Percentiles rank a stretch among this genome's conserved stretches.
Evolutionary conservation across 2,888 invertebrate species (phyloP).

Genomic region (Polydrusus cervinus): DNA sequence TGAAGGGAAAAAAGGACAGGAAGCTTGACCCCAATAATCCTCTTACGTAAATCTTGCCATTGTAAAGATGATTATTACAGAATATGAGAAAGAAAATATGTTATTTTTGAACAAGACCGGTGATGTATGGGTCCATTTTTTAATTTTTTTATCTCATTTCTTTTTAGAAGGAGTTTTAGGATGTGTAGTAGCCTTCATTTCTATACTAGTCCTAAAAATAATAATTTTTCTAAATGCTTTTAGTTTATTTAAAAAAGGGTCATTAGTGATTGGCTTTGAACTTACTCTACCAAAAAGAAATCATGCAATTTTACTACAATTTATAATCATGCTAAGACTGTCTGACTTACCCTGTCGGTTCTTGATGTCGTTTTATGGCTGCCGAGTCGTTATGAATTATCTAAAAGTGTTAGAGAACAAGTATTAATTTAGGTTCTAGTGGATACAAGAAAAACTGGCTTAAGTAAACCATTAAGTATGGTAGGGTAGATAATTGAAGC

Average conservation of each 20-base stretch:
- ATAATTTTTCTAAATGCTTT: no score
- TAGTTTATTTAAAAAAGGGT: no score
- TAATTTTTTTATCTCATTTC: no score
- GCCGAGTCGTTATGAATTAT: slow-evolving; percentile 78
- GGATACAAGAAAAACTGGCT: background rate
- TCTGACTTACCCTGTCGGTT: slow-evolving; percentile 75
- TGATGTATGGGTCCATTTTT: background rate
- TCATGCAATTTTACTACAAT: slow-evolving; percentile 30
- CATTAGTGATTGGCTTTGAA: slow-evolving; percentile 57
- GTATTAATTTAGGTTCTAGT: background rate
- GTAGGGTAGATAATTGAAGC: background rate
- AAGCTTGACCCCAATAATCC: slow-evolving; percentile 7
- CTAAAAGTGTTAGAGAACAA: slow-evolving; percentile 70
- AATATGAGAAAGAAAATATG: background rate
- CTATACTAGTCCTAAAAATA: no score
- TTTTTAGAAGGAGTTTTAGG: no score
- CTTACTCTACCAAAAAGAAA: slow-evolving; percentile 52
- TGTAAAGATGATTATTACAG: background rate
- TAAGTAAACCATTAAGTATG: no score
- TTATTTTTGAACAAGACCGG: background rate
- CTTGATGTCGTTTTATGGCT: slow-evolving; percentile 72
- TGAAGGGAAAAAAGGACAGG: background rate
- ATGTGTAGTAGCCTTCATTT: no score
- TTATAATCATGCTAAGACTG: slow-evolving; percentile 11
- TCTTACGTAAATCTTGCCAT: background rate